Percentiles rank a stretch among this genome's conserved stretches.
Evolutionary conservation across 1,140 invertebrate species (phyloP).

Genomic region (Hestina assimilis): DNA sequence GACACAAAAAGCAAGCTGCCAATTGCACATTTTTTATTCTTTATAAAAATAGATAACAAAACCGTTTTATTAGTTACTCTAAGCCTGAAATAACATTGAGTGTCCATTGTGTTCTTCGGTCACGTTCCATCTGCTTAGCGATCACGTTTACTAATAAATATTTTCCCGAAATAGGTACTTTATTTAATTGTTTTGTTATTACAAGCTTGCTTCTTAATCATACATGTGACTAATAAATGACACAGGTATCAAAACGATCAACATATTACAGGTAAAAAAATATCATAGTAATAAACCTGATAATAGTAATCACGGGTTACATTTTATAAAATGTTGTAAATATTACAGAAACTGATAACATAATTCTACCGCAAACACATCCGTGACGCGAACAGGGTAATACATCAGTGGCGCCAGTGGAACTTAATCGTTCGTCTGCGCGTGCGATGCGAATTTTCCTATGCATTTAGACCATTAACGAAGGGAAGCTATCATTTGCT

Average conservation of each 20-base stretch:
- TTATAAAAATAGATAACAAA: background rate
- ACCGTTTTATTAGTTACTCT: background rate
- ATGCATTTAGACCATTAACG: slow-evolving; percentile 52
- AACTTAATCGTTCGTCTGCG: slow-evolving; percentile 61
- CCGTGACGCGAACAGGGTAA: slow-evolving; percentile 32
- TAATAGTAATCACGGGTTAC: background rate
- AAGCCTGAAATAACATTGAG: slow-evolving; percentile 5
- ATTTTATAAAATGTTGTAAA: background rate
- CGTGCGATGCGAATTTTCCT: slow-evolving; percentile 67
- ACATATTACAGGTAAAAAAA: background rate
- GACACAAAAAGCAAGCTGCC: background rate
- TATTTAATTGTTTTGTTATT: background rate
- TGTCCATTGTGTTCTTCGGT: slow-evolving; percentile 11
- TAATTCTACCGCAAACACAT: slow-evolving; percentile 19
- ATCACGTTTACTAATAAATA: slow-evolving; percentile 4
- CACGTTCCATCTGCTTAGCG: slow-evolving; percentile 14
- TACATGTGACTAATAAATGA: background rate
- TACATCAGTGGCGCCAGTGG: slow-evolving; percentile 62
- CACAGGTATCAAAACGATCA: background rate
- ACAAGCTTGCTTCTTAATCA: background rate
- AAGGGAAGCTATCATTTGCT: slow-evolving; percentile 72
- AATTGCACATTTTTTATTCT: background rate
- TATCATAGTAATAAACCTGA: background rate
- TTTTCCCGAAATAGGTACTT: background rate
- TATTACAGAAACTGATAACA: slow-evolving; percentile 18